phyloP scores from a whole-genome alignment of 1,140 invertebrate genomes.

The Magallana angulata region DNA sequence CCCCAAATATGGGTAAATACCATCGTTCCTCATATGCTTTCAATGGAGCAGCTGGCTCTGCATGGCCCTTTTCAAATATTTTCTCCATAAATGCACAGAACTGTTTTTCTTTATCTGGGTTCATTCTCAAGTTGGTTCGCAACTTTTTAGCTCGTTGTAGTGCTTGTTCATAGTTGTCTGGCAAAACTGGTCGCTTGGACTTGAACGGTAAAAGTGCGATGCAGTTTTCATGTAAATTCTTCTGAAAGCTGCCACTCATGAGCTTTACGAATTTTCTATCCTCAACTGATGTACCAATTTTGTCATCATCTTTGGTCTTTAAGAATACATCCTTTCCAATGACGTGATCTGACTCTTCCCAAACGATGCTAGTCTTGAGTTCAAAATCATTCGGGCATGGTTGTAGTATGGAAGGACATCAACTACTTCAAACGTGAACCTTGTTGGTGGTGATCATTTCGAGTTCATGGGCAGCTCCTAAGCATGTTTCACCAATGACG shows the following conservation, averaged over 20 bases:
- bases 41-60: too few species aligned
- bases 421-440: slow-evolving; percentile 47
- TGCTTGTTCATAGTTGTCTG: not conserved
- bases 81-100: too few species aligned
- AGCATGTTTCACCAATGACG: slow-evolving; percentile 56
- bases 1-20: too few species aligned
- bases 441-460: slow-evolving; percentile 47
- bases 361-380: not conserved
- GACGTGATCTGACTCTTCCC: too few species aligned
- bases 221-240: not conserved
- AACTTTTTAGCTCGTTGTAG: not conserved
- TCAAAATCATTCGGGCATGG: slow-evolving; percentile 44
- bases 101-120: too few species aligned
- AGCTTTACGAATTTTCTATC: not conserved
- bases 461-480: slow-evolving; percentile 39
- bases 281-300: not conserved
- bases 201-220: not conserved
- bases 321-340: not conserved
- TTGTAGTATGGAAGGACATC: slow-evolving; percentile 45
- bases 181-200: not conserved
- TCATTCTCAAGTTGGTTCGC: too few species aligned
- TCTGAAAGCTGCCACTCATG: not conserved
- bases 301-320: not conserved
- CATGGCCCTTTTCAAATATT: too few species aligned
- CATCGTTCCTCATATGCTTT: too few species aligned